A percentile compares a stretch with the other conserved stretches of the same genome.
Evolutionary conservation across 2,113 vertebrate species (phyloP).

Genomic region (Muntiacus reevesi): DNA sequence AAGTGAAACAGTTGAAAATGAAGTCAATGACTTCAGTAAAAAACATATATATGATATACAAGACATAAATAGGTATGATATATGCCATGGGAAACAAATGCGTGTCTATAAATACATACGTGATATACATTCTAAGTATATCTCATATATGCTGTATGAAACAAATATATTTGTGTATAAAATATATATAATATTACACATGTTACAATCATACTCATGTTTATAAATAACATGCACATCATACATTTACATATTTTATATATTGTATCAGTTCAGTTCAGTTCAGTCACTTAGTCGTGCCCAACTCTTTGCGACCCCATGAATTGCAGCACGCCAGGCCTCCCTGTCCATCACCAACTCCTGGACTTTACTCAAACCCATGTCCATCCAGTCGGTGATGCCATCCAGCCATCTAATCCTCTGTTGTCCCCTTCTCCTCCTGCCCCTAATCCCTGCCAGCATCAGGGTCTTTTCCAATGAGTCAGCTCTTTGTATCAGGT

Average conservation of each 20-base stretch:
- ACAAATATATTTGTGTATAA: not conserved
- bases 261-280: not conserved
- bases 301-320: no score
- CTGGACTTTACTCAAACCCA: no score
- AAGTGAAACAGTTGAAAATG: not conserved
- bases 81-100: not conserved
- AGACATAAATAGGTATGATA: not conserved
- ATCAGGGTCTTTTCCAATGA: no score
- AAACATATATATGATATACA: not conserved
- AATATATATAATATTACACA: not conserved
- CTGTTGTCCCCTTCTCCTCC: no score
- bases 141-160: not conserved
- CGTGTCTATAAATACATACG: not conserved
- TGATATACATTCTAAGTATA: not conserved
- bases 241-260: not conserved
- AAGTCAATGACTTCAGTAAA: not conserved
- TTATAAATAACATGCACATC: not conserved
- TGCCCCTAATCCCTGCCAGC: no score
- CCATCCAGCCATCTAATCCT: no score
- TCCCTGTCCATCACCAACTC: no score
- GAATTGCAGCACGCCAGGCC: no score
- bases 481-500: no score
- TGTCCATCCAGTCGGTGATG: no score
- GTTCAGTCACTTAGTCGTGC: no score
- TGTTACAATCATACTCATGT: not conserved